Percentiles rank a stretch among this genome's conserved stretches.
phyloP scores from a whole-genome alignment of 1,140 invertebrate genomes.

The Homarus americanus region DNA sequence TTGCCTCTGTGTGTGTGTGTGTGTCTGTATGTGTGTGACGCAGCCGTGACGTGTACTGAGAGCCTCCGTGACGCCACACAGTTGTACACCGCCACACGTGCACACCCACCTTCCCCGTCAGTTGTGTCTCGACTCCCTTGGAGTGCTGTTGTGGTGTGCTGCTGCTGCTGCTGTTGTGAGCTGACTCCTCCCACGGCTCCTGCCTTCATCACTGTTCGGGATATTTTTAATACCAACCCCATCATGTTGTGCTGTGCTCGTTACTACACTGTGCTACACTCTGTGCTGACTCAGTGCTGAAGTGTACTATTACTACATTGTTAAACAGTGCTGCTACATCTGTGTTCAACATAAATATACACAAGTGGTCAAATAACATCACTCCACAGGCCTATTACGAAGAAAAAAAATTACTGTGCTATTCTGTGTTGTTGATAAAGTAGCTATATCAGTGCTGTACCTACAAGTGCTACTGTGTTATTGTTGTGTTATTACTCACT shows the following conservation, averaged over 20 bases:
- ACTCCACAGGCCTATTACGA: no score
- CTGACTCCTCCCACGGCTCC: not conserved
- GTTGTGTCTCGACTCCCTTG: not conserved
- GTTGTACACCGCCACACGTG: not conserved
- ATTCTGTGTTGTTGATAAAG: conserved; percentile 6
- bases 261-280: conserved; percentile 13
- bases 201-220: not conserved
- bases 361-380: no score
- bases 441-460: not conserved
- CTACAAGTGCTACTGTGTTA: not conserved
- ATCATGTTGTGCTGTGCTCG: not conserved
- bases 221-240: not conserved
- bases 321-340: no score
- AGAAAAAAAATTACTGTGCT: no score
- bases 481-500: not conserved
- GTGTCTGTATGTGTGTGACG: no score
- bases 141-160: not conserved
- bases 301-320: no score
- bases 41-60: conserved; percentile 17
- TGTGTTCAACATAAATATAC: no score
- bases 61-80: not conserved
- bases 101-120: not conserved
- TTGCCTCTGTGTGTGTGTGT: no score
- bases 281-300: conserved; percentile 29
- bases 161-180: not conserved